Percentiles rank a stretch among this genome's conserved stretches.
phyloP scores from a whole-genome alignment of 2,888 invertebrate genomes.

The Drosophila prolongata region DNA sequence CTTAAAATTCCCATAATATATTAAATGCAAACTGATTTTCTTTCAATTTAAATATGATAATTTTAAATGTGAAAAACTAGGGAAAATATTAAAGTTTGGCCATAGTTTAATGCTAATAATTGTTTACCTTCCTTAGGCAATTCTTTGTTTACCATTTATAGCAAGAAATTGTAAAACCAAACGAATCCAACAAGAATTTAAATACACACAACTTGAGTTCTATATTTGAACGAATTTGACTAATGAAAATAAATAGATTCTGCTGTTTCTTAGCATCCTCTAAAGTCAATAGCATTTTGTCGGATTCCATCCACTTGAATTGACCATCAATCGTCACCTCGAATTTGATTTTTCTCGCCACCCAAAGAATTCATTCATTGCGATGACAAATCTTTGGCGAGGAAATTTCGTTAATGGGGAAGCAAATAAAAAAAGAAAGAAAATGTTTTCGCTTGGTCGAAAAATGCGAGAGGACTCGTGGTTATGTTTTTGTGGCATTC shows the following conservation, averaged over 20 bases:
- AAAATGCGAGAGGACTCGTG: not conserved
- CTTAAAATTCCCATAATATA: not conserved
- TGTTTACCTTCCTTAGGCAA: too few species aligned
- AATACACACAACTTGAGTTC: not conserved
- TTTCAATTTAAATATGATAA: too few species aligned
- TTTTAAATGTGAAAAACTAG: too few species aligned
- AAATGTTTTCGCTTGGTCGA: conserved; percentile 31
- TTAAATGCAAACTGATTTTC: not conserved
- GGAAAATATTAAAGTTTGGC: too few species aligned
- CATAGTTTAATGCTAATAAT: too few species aligned
- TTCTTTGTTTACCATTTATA: too few species aligned
- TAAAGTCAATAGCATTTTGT: conserved; percentile 19
- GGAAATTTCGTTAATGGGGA: conserved; percentile 52
- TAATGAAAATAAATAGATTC: conserved; percentile 32
- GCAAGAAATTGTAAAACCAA: too few species aligned
- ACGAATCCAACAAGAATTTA: too few species aligned
- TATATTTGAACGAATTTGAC: conserved; percentile 7
- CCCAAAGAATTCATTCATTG: conserved; percentile 32
- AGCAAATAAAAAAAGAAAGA: conserved; percentile 32
- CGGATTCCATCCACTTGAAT: conserved; percentile 14
- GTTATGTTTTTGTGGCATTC: conserved; percentile 32
- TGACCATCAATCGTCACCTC: conserved; percentile 36
- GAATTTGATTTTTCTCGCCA: conserved; percentile 7
- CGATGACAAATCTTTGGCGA: conserved; percentile 66
- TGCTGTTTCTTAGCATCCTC: conserved; percentile 20